These are phyloP conservation scores for Camelus bactrianus DNA, from an alignment of 2,113 vertebrate genomes.

Conservation along the genomic window DNA sequence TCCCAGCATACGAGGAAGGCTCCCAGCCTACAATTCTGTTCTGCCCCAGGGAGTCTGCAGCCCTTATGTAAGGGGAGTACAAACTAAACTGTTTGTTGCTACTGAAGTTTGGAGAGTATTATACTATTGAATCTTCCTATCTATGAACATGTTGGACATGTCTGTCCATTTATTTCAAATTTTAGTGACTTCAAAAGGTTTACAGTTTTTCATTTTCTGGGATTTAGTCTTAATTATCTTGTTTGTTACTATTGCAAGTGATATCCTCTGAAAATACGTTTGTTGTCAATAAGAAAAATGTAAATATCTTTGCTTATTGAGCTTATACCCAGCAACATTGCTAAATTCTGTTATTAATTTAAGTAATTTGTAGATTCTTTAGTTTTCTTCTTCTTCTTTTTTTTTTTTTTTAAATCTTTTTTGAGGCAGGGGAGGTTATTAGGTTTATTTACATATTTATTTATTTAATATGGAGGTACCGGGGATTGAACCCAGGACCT, in stretches of 20 bases:
- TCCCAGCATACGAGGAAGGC: background rate
- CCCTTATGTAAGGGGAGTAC: background rate
- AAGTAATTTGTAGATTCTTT: background rate
- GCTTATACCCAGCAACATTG: background rate
- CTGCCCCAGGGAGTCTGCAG: background rate
- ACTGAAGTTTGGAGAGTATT: background rate
- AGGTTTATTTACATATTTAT: no score
- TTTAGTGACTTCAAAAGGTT: background rate
- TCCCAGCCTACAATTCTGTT: background rate
- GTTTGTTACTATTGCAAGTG: background rate
- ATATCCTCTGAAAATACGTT: background rate
- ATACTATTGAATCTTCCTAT: background rate
- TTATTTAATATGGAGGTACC: no score
- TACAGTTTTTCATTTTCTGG: background rate
- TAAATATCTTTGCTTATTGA: background rate
- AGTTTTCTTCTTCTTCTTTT: background rate
- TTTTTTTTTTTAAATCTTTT: no score
- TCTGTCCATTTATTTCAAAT: background rate
- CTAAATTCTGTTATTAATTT: background rate
- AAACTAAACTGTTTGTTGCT: background rate
- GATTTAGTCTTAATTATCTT: background rate
- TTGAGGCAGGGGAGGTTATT: no score
- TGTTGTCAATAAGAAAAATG: background rate
- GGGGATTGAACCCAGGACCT: no score
- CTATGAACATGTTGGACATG: background rate